phyloP scores from a whole-genome alignment of 2,888 invertebrate genomes.

The Nebria salina region DNA sequence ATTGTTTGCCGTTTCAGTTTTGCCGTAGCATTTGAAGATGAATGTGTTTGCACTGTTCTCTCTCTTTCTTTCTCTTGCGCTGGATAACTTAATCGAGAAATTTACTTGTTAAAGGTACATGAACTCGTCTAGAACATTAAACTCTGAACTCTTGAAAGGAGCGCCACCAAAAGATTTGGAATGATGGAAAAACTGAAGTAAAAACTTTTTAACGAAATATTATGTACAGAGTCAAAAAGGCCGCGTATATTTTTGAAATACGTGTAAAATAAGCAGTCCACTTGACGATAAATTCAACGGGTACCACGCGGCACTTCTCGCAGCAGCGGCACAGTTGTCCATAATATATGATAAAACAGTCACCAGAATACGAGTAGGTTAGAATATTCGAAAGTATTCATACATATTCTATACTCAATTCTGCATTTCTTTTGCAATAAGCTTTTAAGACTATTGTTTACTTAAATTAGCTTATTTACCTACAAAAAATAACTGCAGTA shows the following conservation, averaged over 20 bases:
- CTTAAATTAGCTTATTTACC: no score
- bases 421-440: not conserved
- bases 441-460: not conserved
- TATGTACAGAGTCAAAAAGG: not conserved
- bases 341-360: not conserved
- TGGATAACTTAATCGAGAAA: not conserved
- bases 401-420: not conserved
- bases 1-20: not conserved
- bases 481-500: no score
- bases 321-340: not conserved
- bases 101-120: slow-evolving; percentile 25
- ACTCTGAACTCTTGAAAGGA: slow-evolving; percentile 26
- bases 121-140: slow-evolving; percentile 32
- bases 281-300: not conserved
- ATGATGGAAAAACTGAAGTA: not conserved
- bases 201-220: not conserved
- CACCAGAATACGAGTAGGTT: not conserved
- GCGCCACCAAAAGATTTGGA: not conserved
- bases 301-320: not conserved
- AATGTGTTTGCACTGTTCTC: not conserved
- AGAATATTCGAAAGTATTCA: not conserved
- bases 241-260: not conserved
- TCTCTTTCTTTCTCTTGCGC: not conserved
- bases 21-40: not conserved
- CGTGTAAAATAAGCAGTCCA: not conserved